Percentiles rank a stretch among this genome's conserved stretches.
These are phyloP conservation scores for Leptinotarsa undecemlineata DNA, from an alignment of 1,140 invertebrate species.

Conservation along the genomic window DNA sequence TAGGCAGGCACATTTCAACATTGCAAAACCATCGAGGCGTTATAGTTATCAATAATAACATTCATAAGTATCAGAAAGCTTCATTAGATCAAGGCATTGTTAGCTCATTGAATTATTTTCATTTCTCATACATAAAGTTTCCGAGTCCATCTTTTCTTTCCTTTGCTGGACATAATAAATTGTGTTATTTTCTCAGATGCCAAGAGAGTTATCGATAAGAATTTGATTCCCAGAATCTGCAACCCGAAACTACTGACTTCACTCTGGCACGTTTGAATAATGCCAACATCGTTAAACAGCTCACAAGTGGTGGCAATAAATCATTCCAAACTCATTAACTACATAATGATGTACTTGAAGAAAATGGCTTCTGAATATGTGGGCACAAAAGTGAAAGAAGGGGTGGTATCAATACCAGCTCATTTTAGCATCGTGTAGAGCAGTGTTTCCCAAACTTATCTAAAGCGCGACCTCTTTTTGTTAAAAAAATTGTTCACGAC, in stretches of 20 bases:
- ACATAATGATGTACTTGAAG: conserved; percentile 27
- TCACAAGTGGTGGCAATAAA: neutral
- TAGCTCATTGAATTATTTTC: no score
- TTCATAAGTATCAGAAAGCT: no score
- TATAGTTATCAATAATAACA: no score
- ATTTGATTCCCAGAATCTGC: neutral
- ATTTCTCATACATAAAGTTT: no score
- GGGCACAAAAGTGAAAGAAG: conserved; percentile 23
- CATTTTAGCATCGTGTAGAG: conserved; percentile 32
- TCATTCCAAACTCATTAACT: conserved; percentile 10
- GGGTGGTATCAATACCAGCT: conserved; percentile 31
- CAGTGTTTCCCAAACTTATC: no score
- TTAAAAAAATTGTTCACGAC: no score
- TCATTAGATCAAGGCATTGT: no score
- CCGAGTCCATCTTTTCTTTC: no score
- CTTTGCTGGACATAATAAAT: neutral
- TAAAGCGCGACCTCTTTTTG: no score
- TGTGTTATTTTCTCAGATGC: conserved; percentile 16
- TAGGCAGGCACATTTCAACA: no score
- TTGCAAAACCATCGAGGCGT: no score
- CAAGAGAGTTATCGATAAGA: conserved; percentile 26
- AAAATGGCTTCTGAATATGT: conserved; percentile 21
- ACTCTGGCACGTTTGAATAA: neutral
- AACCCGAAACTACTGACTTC: neutral
- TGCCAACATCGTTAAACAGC: neutral